Percentiles rank a stretch among this genome's conserved stretches.
Evolutionary conservation across 2,113 vertebrate genomes (phyloP).

Genomic region (Hemicordylus capensis): DNA sequence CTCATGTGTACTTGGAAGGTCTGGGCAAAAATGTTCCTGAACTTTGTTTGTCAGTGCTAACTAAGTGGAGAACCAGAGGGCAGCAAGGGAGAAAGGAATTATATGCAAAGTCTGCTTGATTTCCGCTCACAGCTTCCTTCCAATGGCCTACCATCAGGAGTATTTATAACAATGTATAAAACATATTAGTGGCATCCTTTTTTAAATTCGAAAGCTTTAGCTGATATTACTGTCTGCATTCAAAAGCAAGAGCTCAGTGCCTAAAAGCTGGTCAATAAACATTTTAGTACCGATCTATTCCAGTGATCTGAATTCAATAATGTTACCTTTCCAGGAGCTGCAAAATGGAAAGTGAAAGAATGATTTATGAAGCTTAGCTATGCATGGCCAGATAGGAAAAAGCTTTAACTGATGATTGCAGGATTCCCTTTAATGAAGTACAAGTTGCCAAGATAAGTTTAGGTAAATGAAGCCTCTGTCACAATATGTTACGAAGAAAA

Average conservation of each 20-base stretch:
- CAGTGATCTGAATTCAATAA: slow-evolving; percentile 81
- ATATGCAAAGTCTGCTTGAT: slow-evolving; percentile 51
- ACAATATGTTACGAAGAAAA: slow-evolving; percentile 78
- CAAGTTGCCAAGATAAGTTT: slow-evolving; percentile 83
- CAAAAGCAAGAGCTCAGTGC: slow-evolving; percentile 61
- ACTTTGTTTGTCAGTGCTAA: slow-evolving; percentile 44
- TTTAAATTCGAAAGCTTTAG: slow-evolving; percentile 69
- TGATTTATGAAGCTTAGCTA: slow-evolving; percentile 84
- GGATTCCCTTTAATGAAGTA: slow-evolving; percentile 83
- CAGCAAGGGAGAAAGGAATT: slow-evolving; percentile 11
- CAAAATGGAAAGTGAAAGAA: slow-evolving; percentile 80
- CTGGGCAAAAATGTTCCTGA: slow-evolving; percentile 33
- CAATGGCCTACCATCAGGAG: slow-evolving; percentile 50
- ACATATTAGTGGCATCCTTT: slow-evolving; percentile 63
- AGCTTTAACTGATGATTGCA: slow-evolving; percentile 81
- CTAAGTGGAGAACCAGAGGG: not conserved
- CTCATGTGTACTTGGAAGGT: not conserved
- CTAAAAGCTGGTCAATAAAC: slow-evolving; percentile 80
- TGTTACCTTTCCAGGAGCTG: slow-evolving; percentile 76
- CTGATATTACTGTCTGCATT: slow-evolving; percentile 70
- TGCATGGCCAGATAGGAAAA: slow-evolving; percentile 77
- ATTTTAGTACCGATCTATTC: slow-evolving; percentile 76
- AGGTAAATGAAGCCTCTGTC: slow-evolving; percentile 82
- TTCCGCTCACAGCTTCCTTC: slow-evolving; percentile 52
- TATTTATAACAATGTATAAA: slow-evolving; percentile 69